phyloP scores from a whole-genome alignment of 2,797 vertebrate species.

The Sebastes hubbsi region DNA sequence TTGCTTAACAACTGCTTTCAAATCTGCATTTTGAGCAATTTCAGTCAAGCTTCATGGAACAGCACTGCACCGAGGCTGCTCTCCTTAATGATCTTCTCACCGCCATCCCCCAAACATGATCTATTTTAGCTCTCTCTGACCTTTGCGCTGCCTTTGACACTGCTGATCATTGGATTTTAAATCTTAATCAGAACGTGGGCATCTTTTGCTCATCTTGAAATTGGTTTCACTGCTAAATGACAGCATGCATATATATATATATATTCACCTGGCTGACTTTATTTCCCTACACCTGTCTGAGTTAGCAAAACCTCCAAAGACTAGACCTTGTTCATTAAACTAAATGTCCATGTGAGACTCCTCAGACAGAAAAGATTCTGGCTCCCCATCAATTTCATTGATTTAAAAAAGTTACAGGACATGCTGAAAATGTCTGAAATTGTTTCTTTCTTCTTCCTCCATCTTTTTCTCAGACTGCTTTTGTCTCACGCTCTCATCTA shows the following conservation, averaged over 20 bases:
- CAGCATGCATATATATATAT: not conserved
- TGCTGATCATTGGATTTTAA: not conserved
- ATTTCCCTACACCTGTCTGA: not conserved
- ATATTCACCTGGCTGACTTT: not conserved
- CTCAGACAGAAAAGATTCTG: not conserved
- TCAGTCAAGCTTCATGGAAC: not conserved
- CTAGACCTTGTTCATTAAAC: not conserved
- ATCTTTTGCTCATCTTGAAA: not conserved
- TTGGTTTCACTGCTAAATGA: not conserved
- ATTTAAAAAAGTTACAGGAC: not conserved
- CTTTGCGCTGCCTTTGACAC: not conserved
- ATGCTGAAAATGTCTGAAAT: not conserved
- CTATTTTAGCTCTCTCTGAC: not conserved
- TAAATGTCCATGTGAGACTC: not conserved
- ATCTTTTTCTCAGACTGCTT: not conserved
- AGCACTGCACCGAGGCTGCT: not conserved
- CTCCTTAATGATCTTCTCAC: not conserved
- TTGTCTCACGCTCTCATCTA: constrained; percentile 19
- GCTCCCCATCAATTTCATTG: not conserved
- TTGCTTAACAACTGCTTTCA: not conserved
- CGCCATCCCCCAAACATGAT: not conserved
- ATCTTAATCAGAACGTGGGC: not conserved
- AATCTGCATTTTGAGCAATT: not conserved
- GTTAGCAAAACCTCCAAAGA: not conserved
- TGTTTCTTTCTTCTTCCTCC: not conserved